Conservation (phyloP, 2,797 vertebrate genomes). For the Semotilus atromaculatus region DNA sequence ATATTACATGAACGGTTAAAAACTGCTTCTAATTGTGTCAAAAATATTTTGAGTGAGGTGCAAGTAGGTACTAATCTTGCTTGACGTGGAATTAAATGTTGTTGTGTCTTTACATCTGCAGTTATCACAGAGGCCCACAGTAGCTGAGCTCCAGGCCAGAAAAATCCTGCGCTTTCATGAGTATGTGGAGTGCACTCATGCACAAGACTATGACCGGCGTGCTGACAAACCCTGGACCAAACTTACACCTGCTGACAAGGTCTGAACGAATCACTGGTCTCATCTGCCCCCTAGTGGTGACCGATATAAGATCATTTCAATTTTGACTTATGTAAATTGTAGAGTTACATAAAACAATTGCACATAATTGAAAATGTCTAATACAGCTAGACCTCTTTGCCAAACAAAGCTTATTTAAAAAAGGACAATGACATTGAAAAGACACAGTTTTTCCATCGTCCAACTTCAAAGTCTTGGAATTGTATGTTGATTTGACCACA, state of each 20-base stretch:
- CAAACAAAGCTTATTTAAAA: background rate
- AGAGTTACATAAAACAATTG: background rate
- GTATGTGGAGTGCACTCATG: constrained; percentile 92
- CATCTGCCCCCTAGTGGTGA: background rate
- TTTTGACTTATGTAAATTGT: background rate
- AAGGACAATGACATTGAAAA: background rate
- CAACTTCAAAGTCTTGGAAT: background rate
- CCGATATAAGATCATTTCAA: background rate
- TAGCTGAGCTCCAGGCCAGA: constrained; percentile 92
- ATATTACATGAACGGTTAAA: background rate
- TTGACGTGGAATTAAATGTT: background rate
- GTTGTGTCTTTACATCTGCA: constrained; percentile 60
- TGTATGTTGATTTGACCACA: background rate
- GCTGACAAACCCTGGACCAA: constrained; percentile 98
- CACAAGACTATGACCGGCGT: constrained; percentile 93
- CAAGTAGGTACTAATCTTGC: background rate
- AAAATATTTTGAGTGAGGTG: background rate
- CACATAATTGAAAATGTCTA: background rate
- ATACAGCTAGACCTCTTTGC: background rate
- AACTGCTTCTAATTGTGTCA: background rate
- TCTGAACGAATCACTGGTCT: constrained; percentile 56
- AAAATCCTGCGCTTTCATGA: constrained; percentile 98
- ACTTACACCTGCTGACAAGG: constrained; percentile 96
- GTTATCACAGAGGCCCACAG: constrained; percentile 95
- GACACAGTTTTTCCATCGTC: background rate